A percentile compares a stretch with the other conserved stretches of the same genome.
Conservation (phyloP, 2,113 vertebrate species). For the Pelusios castaneus region DNA sequence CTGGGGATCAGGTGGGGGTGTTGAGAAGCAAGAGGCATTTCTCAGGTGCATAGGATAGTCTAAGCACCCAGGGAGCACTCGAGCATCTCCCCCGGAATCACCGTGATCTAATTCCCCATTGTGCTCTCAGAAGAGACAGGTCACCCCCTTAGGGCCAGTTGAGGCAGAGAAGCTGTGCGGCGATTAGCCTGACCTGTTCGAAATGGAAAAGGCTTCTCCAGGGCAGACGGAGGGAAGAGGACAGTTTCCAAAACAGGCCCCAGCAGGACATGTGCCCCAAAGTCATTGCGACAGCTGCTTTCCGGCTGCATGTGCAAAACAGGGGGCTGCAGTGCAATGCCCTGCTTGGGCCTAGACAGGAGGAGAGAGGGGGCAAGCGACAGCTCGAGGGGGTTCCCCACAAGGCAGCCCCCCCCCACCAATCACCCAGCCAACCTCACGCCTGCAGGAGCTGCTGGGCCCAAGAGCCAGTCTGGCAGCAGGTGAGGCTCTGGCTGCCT, state of each 20-base stretch:
- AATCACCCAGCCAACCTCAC: not conserved
- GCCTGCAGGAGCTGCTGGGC: not conserved
- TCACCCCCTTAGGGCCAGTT: not conserved
- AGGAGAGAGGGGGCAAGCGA: not conserved
- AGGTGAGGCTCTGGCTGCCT: not conserved
- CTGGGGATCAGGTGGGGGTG: not conserved
- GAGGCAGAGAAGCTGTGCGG: not conserved
- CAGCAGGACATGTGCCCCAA: not conserved
- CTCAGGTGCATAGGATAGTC: not conserved
- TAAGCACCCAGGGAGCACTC: not conserved
- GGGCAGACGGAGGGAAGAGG: not conserved
- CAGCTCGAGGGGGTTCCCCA: not conserved
- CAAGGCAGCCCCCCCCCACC: rapidly evolving
- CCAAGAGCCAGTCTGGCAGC: not conserved
- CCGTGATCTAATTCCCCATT: not conserved
- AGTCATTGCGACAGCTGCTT: not conserved
- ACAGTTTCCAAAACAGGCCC: not conserved
- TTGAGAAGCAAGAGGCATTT: not conserved
- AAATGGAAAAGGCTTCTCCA: not conserved
- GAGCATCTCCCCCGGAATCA: not conserved
- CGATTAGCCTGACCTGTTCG: not conserved
- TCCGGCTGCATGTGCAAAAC: not conserved
- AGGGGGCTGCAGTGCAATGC: not conserved
- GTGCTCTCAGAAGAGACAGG: not conserved
- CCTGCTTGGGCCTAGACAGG: not conserved